Evolutionary conservation across 2,797 vertebrate species (phyloP).

Genomic region (Protosalanx chinensis): DNA sequence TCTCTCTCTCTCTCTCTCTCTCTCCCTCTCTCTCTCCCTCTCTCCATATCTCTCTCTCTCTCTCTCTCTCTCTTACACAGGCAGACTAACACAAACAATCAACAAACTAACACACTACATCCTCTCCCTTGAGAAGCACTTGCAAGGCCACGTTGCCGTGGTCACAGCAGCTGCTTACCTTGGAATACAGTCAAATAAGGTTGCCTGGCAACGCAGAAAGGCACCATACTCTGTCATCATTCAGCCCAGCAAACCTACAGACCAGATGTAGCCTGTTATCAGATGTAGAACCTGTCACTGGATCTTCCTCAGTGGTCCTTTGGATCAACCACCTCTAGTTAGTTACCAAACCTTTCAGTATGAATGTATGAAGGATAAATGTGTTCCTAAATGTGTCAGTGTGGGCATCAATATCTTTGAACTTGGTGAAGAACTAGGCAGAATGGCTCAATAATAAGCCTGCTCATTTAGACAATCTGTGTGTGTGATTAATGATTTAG

Average conservation of each 20-base stretch:
- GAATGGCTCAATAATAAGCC: conserved; percentile 34
- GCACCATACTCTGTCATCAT: conserved; percentile 52
- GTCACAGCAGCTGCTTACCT: conserved; percentile 30
- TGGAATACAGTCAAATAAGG: conserved; percentile 32
- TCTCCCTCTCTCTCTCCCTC: conserved; percentile 5
- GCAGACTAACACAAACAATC: neutral
- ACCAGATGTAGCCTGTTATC: conserved; percentile 33
- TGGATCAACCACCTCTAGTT: conserved; percentile 31
- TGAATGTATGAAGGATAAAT: neutral
- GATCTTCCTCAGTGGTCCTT: conserved; percentile 40
- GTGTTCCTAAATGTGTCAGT: conserved; percentile 21
- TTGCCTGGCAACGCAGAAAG: conserved; percentile 37
- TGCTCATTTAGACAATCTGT: conserved; percentile 44
- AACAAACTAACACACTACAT: neutral
- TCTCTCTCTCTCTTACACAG: conserved; percentile 8
- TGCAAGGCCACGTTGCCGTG: conserved; percentile 9
- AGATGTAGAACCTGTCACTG: conserved; percentile 33
- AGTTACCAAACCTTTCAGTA: conserved; percentile 8
- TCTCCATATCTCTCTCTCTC: conserved; percentile 17
- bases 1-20: conserved; percentile 8
- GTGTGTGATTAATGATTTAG: conserved; percentile 32
- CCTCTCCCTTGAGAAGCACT: conserved; percentile 11
- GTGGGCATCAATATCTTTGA: conserved; percentile 39
- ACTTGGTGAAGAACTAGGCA: conserved; percentile 39
- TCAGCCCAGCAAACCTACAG: conserved; percentile 35